Evolutionary conservation across 2,113 vertebrate species (phyloP), one percentile per base, ranked within the genome.

Genomic region (Casuarius casuarius): DNA sequence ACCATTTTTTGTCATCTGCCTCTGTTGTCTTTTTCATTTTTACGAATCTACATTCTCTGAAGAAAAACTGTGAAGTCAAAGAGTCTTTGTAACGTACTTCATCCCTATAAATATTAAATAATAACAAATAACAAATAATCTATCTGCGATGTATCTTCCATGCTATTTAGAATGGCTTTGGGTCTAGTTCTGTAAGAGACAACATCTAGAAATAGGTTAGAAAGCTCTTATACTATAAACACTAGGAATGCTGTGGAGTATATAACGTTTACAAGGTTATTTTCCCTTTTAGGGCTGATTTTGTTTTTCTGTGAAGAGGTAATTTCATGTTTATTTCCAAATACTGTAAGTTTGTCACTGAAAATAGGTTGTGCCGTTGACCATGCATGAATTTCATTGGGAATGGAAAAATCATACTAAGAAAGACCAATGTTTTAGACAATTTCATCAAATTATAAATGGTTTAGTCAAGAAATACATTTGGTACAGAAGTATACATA

Each of bases 371-470:
- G 20, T 52, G 33, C 58, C 7, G 19, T 35, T 72, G 28, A 42
- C 42, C 33, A 33, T 40, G 21, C 56, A 28, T 71, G 22, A 65
- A 82, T 91, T 92, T 92, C n/a, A 87, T 33, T 40, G 49, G 40
- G 8, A 62, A 80, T 74, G 61, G 83, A 31, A 88, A 78, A 76
- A 58, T 63, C 44, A 90, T 20, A 71, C 5, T n/a, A 80, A 91
- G 23, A 4, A 38, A 92, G 62, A 16, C 59, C 19, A 81, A 65
- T 62, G 20, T 74, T 95, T 92, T 42, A 89, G 66, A 44, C 46
- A 91, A 35, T 95, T 92, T 75, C 67, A 59, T 62, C 23, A 90
- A 95, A 94, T 95, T 87, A 82, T 52, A 85, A 87, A 52, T 86
- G 63, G 42, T 87, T 54, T 93, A 66, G 15, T 91, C 31, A 90